Evolutionary conservation across 2,888 invertebrate species (phyloP).

Genomic region (Helobdella robusta): DNA sequence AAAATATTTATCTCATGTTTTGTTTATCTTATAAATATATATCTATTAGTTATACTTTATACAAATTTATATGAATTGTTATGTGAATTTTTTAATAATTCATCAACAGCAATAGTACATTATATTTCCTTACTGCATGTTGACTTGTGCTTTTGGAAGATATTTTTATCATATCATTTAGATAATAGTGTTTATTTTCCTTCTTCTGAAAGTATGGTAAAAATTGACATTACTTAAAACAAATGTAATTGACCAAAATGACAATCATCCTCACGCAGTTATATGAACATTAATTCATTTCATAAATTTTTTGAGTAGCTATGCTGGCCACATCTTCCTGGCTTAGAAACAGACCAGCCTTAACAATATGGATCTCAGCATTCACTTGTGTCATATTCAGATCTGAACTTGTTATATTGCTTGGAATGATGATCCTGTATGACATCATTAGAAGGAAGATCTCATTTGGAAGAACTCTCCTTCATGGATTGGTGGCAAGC

Average conservation of each 20-base stretch:
- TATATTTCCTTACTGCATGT: too few relatives aligned
- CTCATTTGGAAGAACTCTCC: slow-evolving; percentile 52
- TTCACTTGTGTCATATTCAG: slow-evolving; percentile 80
- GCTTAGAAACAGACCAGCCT: slow-evolving; percentile 64
- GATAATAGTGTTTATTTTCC: background rate
- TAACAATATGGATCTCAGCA: slow-evolving; percentile 74
- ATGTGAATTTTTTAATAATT: background rate
- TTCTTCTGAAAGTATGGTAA: too few relatives aligned
- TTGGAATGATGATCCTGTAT: slow-evolving; percentile 72
- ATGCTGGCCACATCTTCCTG: slow-evolving; percentile 74
- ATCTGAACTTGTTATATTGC: slow-evolving; percentile 69
- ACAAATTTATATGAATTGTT: background rate
- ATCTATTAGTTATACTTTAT: background rate
- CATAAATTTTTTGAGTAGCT: slow-evolving; percentile 57
- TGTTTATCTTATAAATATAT: background rate
- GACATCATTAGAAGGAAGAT: slow-evolving; percentile 66
- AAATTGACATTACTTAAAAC: too few relatives aligned
- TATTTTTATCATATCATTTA: background rate
- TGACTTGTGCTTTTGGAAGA: too few relatives aligned
- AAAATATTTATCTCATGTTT: slow-evolving; percentile 5
- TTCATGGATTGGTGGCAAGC: slow-evolving; percentile 46
- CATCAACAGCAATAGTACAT: too few relatives aligned
- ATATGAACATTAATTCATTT: background rate
- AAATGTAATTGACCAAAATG: too few relatives aligned
- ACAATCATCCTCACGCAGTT: too few relatives aligned